Base-by-base conservation (phyloP, 2,113 vertebrate genomes). In the Odocoileus hemionus region DNA sequence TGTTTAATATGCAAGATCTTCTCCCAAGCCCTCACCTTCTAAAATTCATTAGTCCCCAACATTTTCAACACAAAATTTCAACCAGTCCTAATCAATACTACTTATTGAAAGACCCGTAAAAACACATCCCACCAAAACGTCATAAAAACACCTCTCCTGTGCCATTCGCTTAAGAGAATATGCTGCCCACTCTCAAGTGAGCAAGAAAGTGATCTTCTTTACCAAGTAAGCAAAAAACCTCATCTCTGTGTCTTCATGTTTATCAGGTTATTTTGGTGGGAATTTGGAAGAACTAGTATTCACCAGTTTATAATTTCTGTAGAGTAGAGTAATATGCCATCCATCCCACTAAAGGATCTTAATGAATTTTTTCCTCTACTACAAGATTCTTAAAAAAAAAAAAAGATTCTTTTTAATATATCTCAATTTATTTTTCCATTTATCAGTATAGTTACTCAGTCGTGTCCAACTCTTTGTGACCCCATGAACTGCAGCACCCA, bases 391-490 rank as follows among this genome's bases (percentile, higher is more conserved):
- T 36, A 50, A 50, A 50, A 47, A 47, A 47, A 47, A 50, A 50
- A 50, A 50, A 82, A 61, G 26, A n/a, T 7, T 67, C 7, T 83
- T 94, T 45, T 74, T 6, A 61, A 54, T 30, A 45, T 70, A 91
- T 60, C 26, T 89, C 47, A 28, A 43, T 28, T 52, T 16, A 60
- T 74, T 91, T 61, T 90, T 54, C 74, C 7, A 64, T 5, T 45
- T 67, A 36, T 67, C 64, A 67, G 5, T 19, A n/a, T 33, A 67
- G 64, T 67, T 16, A 1, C 36, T 70, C 64, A 70, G n/a, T 70
- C n/a, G 0, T 70, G n/a, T 70, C n/a, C 0, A 0, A 36, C 17
- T 21, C n/a, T 21, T 70, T 70, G n/a, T 6, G n/a, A 70, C 17
- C 4, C 17, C 19, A 70, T 36, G 64, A 70, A 70, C n/a, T 0